Evolutionary conservation across 2,113 vertebrate genomes (phyloP).

Genomic region (Leucoraja erinaceus): DNA sequence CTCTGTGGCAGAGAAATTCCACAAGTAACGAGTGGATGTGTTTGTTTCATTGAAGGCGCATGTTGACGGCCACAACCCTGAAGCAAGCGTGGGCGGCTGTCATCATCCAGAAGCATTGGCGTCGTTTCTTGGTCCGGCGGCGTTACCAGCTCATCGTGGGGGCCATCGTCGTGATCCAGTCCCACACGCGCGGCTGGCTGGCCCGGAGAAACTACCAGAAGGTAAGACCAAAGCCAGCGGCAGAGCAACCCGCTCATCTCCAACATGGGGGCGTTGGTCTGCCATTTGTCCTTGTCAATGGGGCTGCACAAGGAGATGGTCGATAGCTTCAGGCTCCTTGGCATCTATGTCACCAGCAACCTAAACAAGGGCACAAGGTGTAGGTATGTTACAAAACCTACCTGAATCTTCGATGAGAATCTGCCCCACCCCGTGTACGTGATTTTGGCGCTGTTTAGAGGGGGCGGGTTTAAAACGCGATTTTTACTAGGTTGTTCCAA

Average conservation of each 20-base stretch:
- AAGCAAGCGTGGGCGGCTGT: constrained; percentile 82
- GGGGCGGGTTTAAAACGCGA: too few species aligned
- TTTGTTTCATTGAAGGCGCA: constrained; percentile 61
- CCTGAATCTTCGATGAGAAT: too few species aligned
- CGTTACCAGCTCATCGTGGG: constrained; percentile 70
- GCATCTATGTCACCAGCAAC: too few species aligned
- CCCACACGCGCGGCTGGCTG: constrained; percentile 74
- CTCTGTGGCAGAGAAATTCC: too few species aligned
- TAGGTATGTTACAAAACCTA: too few species aligned
- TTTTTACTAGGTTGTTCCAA: too few species aligned
- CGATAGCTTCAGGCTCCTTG: too few species aligned
- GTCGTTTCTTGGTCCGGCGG: constrained; percentile 68
- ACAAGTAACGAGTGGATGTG: not conserved
- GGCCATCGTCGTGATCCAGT: constrained; percentile 81
- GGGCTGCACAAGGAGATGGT: too few species aligned
- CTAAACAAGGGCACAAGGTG: too few species aligned
- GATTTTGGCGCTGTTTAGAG: too few species aligned
- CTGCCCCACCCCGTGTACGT: too few species aligned
- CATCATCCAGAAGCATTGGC: constrained; percentile 77
- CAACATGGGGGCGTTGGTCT: not conserved
- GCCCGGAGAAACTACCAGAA: constrained; percentile 76
- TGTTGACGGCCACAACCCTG: constrained; percentile 66
- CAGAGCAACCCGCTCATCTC: not conserved
- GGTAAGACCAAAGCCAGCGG: constrained; percentile 53
- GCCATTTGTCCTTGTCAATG: too few species aligned